Evolutionary conservation across 1,140 invertebrate genomes (phyloP), one percentile per base, ranked within the genome.

Genomic region (Pomacea maculata): DNA sequence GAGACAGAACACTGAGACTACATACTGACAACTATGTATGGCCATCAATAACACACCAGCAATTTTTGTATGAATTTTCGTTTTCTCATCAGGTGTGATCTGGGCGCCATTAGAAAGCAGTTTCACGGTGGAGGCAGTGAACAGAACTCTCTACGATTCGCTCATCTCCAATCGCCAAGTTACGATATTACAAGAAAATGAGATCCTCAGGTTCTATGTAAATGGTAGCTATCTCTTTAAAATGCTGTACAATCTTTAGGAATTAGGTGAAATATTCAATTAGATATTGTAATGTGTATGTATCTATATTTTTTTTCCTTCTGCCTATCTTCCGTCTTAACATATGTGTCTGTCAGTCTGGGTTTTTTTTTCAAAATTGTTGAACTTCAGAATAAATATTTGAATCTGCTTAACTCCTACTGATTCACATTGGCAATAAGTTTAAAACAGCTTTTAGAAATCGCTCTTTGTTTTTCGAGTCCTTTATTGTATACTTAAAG

Each of bases 81-180:
- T 15, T 11, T 65, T 29, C 34, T 64, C 45, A 67, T 21, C 77
- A 78, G 77, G 67, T n/a, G 65, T 78, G 15, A 78, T 78, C 2
- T 78, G 77, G 77, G 34, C 77, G 29, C 77, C 77, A 57, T 71
- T 21, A 67, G 77, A 78, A 29, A 78, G 45, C 45, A 34, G 65
- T 11, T 71, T 70, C 17, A 45, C 57, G 9, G 5, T 54, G 7
- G 65, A 52, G 11, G 45, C 19, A 9, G 19, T 71, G 45, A 78
- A 78, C 77, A 57, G 54, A 71, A 78, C 77, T 19, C 54, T 78
- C 34, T 21, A 52, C 14, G 19, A 68, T 11, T 70, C 25, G 8
- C 19, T 54, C 19, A n/a, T 29, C 21, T 54, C 65, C 5, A 25
- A 15, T 12, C 52, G 52, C 15, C n/a, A 25, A 7, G 67, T 78